Conservation (phyloP, 23 tunicate genomes). For the Styela plicata region DNA sequence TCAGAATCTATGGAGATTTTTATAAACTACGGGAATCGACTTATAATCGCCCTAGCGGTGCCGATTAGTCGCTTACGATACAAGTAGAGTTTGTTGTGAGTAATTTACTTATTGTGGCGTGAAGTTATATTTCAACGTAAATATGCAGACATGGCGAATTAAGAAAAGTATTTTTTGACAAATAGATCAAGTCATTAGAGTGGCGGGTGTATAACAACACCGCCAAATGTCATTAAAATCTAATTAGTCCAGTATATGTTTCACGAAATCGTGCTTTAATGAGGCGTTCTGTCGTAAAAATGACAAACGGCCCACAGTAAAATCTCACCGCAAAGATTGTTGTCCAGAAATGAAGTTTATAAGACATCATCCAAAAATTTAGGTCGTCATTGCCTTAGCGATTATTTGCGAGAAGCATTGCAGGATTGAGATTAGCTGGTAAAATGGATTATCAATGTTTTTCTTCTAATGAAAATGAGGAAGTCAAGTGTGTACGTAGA, state of each 20-base stretch:
- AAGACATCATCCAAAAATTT: background rate
- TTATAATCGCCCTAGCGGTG: background rate
- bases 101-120: slow-evolving; percentile 5
- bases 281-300: slow-evolving; percentile 15
- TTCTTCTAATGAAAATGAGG: too few species aligned
- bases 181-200: slow-evolving; percentile 15
- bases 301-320: background rate
- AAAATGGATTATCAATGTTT: too few species aligned
- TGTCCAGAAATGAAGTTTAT: background rate
- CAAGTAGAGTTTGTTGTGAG: background rate
- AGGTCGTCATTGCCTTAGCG: background rate
- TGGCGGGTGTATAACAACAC: slow-evolving; percentile 14
- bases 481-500: too few species aligned
- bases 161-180: background rate
- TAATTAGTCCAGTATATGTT: slow-evolving; percentile 25
- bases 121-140: background rate
- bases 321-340: background rate
- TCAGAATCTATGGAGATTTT: too few species aligned
- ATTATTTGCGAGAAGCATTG: background rate
- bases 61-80: background rate
- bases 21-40: too few species aligned
- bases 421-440: too few species aligned
- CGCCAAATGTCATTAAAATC: slow-evolving; percentile 31
- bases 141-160: background rate
- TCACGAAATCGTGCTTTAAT: slow-evolving; percentile 22